phyloP scores from a whole-genome alignment of 1,140 invertebrate species.

The Phortica variegata region DNA sequence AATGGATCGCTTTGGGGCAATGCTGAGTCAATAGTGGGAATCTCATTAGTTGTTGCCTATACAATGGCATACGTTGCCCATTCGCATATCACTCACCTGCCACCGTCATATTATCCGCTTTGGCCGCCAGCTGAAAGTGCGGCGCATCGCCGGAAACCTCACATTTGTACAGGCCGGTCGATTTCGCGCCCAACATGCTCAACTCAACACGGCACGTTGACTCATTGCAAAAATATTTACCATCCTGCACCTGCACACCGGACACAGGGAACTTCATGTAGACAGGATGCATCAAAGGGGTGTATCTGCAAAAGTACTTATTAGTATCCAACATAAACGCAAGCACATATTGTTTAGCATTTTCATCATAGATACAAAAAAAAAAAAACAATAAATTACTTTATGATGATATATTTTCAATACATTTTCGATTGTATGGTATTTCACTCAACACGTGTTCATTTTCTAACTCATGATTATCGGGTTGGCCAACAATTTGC shows the following conservation, averaged over 20 bases:
- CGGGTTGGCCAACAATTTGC: too few relatives aligned
- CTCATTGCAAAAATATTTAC: constrained; percentile 64
- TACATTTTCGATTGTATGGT: too few relatives aligned
- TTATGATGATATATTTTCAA: too few relatives aligned
- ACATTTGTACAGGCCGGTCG: constrained; percentile 63
- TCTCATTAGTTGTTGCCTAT: background rate
- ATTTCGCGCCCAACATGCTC: constrained; percentile 59
- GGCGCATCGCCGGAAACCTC: constrained; percentile 68
- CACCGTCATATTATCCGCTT: constrained; percentile 65
- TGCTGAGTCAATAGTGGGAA: constrained; percentile 51
- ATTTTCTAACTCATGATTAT: too few relatives aligned
- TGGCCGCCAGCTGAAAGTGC: constrained; percentile 63
- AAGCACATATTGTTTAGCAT: background rate
- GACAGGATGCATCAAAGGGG: constrained; percentile 47
- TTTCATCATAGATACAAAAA: background rate
- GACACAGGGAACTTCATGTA: constrained; percentile 51
- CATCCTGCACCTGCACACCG: constrained; percentile 75
- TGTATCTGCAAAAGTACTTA: constrained; percentile 39
- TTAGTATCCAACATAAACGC: too few relatives aligned
- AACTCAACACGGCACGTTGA: constrained; percentile 60
- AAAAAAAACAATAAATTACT: too few relatives aligned
- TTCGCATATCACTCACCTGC: constrained; percentile 58
- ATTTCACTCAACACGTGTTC: too few relatives aligned
- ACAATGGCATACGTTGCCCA: constrained; percentile 14
- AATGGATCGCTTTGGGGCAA: constrained; percentile 62